Evolutionary conservation across 2,888 invertebrate species (phyloP).

Genomic region (Isotomurus palustris): DNA sequence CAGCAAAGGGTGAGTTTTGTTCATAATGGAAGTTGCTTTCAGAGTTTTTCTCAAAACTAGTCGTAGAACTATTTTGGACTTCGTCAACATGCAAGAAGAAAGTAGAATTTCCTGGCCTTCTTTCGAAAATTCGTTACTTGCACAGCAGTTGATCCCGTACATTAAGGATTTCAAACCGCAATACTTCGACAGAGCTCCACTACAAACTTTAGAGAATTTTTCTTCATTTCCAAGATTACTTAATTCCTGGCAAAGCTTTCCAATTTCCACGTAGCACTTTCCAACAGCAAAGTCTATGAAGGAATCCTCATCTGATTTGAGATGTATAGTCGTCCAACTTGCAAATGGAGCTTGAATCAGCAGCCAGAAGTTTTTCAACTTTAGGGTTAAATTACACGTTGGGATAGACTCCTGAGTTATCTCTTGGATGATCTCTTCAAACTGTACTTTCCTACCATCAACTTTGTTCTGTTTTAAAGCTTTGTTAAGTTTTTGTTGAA

Average conservation of each 20-base stretch:
- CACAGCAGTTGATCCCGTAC: constrained; percentile 1
- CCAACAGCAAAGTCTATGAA: constrained; percentile 1
- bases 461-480: neutral
- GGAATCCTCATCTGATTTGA: neutral
- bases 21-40: too few species aligned
- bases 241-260: neutral
- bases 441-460: constrained; percentile 1
- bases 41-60: constrained; percentile 6
- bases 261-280: constrained; percentile 13
- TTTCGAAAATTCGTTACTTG: neutral
- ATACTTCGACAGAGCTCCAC: constrained; percentile 4
- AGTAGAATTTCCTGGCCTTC: constrained; percentile 25
- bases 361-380: neutral
- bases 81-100: constrained; percentile 18
- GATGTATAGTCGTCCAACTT: constrained; percentile 2
- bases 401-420: neutral
- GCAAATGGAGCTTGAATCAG: neutral
- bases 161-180: constrained; percentile 12
- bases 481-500: neutral
- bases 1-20: constrained; percentile 25
- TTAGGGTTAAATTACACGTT: neutral
- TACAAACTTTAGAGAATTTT: neutral
- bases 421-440: constrained; percentile 4
- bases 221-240: neutral
- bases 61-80: constrained; percentile 26